phyloP scores from a whole-genome alignment of 1,140 invertebrate species.

The Platorchestia sp. region DNA sequence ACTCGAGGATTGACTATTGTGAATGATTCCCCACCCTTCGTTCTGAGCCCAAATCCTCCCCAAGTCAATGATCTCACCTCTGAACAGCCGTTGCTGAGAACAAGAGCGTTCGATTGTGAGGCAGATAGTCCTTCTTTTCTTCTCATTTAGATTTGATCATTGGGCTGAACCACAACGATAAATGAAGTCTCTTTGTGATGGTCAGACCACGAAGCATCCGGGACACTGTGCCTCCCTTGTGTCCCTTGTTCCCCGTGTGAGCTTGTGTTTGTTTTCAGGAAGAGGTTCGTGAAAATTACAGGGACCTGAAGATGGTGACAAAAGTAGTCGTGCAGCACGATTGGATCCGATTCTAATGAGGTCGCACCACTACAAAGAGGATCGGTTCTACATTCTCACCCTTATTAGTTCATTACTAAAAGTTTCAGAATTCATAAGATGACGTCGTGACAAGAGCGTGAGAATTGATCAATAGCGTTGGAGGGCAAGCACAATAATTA shows the following conservation, averaged over 20 bases:
- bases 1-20: no score
- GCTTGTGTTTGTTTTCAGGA: neutral
- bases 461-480: neutral
- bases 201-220: neutral
- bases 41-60: no score
- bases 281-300: neutral
- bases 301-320: neutral
- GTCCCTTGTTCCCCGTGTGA: neutral
- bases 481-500: neutral
- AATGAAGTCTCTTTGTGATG: neutral
- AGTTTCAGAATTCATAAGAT: neutral
- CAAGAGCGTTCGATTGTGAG: neutral
- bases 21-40: no score
- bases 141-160: neutral
- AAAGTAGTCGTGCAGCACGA: neutral
- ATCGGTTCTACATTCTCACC: neutral
- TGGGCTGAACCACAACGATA: neutral
- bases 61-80: neutral
- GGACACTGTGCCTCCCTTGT: neutral
- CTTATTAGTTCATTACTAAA: neutral
- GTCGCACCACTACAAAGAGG: neutral
- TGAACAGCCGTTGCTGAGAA: neutral
- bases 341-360: neutral
- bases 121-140: neutral
- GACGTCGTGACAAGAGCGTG: neutral